phyloP scores from a whole-genome alignment of 64 coral and sea anemone genomes.

The Stichodactyla mertensii region DNA sequence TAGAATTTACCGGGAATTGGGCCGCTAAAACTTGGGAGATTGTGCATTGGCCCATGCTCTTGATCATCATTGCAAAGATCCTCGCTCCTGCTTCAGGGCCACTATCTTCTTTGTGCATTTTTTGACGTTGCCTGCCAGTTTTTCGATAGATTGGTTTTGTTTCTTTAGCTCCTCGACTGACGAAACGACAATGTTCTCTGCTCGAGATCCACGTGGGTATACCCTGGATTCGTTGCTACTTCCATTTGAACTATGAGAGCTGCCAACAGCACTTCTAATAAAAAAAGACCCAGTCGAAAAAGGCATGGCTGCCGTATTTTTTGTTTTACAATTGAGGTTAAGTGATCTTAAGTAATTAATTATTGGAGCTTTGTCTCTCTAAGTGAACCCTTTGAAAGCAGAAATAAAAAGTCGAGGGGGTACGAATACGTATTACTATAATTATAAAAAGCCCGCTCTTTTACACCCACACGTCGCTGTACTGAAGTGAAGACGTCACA shows the following conservation, averaged over 20 bases:
- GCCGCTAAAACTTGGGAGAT: background rate
- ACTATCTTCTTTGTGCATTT: background rate
- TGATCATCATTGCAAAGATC: background rate
- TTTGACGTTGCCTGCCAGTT: background rate
- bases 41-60: background rate
- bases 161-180: background rate
- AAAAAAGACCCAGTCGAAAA: background rate
- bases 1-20: background rate
- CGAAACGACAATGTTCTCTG: background rate
- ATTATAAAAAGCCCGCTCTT: conserved; percentile 1
- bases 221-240: background rate
- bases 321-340: background rate
- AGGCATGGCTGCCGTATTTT: background rate
- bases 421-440: background rate
- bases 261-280: background rate
- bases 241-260: background rate
- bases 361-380: background rate
- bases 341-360: background rate
- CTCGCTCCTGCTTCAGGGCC: background rate
- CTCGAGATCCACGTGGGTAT: background rate
- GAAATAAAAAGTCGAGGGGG: background rate
- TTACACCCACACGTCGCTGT: background rate
- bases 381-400: background rate
- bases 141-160: background rate
- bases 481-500: too few species aligned